These are phyloP conservation scores for Dryocosmus kuriphilus DNA, from an alignment of 2,888 invertebrate genomes.

Conservation along the genomic window DNA sequence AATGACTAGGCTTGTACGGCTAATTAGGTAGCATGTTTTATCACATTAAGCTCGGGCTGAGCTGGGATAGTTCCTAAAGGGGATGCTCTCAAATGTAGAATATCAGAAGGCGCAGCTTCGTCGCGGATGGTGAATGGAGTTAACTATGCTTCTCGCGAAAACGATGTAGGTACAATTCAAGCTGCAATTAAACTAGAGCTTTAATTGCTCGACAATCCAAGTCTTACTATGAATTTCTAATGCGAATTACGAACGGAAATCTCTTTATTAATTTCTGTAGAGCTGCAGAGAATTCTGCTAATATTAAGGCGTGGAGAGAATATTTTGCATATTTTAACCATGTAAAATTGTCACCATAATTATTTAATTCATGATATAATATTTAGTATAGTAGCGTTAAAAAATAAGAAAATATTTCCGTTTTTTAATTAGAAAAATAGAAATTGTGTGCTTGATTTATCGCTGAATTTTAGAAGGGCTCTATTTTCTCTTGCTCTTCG, in stretches of 20 bases:
- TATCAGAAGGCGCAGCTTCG: constrained; percentile 20
- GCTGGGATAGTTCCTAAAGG: constrained; percentile 12
- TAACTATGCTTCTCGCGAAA: constrained; percentile 26
- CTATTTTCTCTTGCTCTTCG: background rate
- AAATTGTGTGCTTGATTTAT: background rate
- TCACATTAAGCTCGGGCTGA: constrained; percentile 4
- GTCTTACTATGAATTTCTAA: constrained; percentile 40
- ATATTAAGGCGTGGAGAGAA: constrained; percentile 31
- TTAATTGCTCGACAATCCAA: constrained; percentile 41
- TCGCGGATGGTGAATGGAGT: constrained; percentile 35
- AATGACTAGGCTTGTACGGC: constrained; percentile 26
- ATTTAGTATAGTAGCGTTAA: background rate
- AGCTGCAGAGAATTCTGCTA: constrained; percentile 24
- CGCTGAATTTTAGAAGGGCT: background rate
- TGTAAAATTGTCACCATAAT: background rate
- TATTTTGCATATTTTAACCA: constrained; percentile 27
- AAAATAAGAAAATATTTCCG: background rate
- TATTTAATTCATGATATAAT: background rate
- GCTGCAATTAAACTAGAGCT: constrained; percentile 39
- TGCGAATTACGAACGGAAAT: constrained; percentile 38
- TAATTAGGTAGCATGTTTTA: constrained; percentile 39
- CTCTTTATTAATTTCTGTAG: constrained; percentile 38
- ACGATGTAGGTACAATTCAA: constrained; percentile 38
- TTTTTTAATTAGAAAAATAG: background rate
- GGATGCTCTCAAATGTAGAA: constrained; percentile 33